Evolutionary conservation across 2,113 vertebrate species (phyloP).

Genomic region (Nestor notabilis): DNA sequence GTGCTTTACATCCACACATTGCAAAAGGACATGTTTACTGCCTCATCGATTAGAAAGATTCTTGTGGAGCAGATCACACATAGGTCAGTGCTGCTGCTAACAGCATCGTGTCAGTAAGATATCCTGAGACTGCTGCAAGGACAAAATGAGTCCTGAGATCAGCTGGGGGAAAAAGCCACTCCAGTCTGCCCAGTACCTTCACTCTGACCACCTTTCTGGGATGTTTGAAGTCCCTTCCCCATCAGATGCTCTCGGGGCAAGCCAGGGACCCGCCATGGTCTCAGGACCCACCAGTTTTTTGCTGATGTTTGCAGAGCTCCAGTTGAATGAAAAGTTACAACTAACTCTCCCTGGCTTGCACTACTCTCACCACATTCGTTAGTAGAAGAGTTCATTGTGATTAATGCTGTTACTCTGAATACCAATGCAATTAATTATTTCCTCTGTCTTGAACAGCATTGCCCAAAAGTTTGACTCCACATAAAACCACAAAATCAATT

Average conservation of each 20-base stretch:
- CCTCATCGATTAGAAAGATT: not conserved
- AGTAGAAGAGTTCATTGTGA: not conserved
- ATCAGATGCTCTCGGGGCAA: not conserved
- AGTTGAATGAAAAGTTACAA: not conserved
- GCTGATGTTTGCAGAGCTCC: not conserved
- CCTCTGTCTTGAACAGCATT: not conserved
- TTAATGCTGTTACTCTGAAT: not conserved
- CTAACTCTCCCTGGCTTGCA: not conserved
- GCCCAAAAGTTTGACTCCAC: not conserved
- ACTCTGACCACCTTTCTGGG: not conserved
- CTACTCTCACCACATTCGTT: not conserved
- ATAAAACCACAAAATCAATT: conserved; percentile 9
- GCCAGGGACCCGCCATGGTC: not conserved
- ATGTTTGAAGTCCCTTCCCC: not conserved
- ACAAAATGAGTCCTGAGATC: not conserved
- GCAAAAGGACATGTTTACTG: not conserved
- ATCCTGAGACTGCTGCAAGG: not conserved
- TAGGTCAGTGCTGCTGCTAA: not conserved
- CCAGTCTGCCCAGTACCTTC: not conserved
- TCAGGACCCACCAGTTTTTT: not conserved
- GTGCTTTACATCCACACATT: not conserved
- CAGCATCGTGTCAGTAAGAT: not conserved
- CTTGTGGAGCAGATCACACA: not conserved
- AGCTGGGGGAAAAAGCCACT: not conserved
- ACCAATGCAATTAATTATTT: not conserved